Percentiles rank a stretch among this genome's conserved stretches.
These are phyloP conservation scores for Drosophila asahinai DNA, from an alignment of 1,140 invertebrate genomes.

Conservation along the genomic window DNA sequence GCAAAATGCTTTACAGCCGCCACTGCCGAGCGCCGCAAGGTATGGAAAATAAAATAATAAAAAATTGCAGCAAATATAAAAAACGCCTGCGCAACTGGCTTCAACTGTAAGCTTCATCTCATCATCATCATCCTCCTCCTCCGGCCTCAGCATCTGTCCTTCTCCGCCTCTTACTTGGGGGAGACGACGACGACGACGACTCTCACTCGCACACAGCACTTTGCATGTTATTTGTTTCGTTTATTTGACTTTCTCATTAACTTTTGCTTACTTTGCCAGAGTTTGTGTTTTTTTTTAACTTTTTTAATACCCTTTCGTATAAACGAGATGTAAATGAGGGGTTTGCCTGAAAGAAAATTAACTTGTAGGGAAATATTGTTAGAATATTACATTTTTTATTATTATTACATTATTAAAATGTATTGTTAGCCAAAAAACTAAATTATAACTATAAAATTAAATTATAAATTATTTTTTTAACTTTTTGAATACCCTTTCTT, in stretches of 20 bases:
- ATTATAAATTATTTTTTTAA: neutral
- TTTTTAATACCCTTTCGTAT: slow-evolving; percentile 21
- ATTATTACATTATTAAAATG: too few relatives aligned
- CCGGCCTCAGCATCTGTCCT: slow-evolving; percentile 7
- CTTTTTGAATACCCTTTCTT: slow-evolving; percentile 28
- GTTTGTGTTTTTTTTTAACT: slow-evolving; percentile 5
- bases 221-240: slow-evolving; percentile 79
- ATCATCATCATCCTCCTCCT: slow-evolving; percentile 15
- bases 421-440: too few relatives aligned
- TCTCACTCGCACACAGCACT: slow-evolving; percentile 55
- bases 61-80: slow-evolving; percentile 31
- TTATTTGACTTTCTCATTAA: slow-evolving; percentile 83
- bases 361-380: too few relatives aligned
- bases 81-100: slow-evolving; percentile 61
- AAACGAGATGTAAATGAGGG: neutral
- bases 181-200: slow-evolving; percentile 3
- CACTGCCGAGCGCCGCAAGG: slow-evolving; percentile 16
- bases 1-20: slow-evolving; percentile 63
- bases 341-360: too few relatives aligned
- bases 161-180: slow-evolving; percentile 1
- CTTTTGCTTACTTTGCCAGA: slow-evolving; percentile 71
- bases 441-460: too few relatives aligned
- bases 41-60: slow-evolving; percentile 26
- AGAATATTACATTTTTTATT: too few relatives aligned
- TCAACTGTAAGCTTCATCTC: slow-evolving; percentile 18